Evolutionary conservation across 2,113 vertebrate genomes (phyloP).

Genomic region (Poicephalus meyeri): DNA sequence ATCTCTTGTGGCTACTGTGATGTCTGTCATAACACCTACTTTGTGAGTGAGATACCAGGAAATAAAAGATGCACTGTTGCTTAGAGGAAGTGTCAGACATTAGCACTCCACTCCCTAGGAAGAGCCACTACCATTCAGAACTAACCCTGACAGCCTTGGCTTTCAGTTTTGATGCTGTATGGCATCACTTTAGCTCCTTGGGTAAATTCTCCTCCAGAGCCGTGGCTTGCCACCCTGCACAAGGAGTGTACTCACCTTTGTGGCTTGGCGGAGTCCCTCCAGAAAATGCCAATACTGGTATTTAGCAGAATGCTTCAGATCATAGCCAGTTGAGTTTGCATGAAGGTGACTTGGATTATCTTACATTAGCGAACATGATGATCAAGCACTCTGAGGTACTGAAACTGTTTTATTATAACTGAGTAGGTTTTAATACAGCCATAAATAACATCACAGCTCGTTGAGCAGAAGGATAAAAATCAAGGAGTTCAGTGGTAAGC

Average conservation of each 20-base stretch:
- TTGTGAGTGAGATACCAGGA: neutral
- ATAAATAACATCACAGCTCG: slow-evolving; percentile 61
- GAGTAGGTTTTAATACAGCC: slow-evolving; percentile 36
- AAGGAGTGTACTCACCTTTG: neutral
- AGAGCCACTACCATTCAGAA: neutral
- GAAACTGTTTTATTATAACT: slow-evolving; percentile 49
- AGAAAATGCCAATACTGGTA: neutral
- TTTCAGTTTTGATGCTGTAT: neutral
- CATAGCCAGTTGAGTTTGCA: slow-evolving; percentile 18
- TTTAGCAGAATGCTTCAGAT: slow-evolving; percentile 41
- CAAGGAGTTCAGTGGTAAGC: slow-evolving; percentile 19
- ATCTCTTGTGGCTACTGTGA: neutral
- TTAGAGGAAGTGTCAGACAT: neutral
- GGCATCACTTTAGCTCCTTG: neutral
- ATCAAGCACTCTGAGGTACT: slow-evolving; percentile 17
- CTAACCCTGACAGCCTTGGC: neutral
- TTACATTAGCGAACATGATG: slow-evolving; percentile 43
- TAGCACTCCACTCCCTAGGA: neutral
- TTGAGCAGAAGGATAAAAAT: slow-evolving; percentile 49
- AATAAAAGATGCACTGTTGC: neutral
- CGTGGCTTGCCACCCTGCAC: neutral
- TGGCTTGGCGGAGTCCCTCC: neutral
- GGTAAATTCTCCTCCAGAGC: neutral
- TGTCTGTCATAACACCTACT: neutral
- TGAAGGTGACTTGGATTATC: slow-evolving; percentile 76